These are phyloP conservation scores for Rhagologus leucostigma DNA, from an alignment of 2,113 vertebrate genomes.

Conservation along the genomic window DNA sequence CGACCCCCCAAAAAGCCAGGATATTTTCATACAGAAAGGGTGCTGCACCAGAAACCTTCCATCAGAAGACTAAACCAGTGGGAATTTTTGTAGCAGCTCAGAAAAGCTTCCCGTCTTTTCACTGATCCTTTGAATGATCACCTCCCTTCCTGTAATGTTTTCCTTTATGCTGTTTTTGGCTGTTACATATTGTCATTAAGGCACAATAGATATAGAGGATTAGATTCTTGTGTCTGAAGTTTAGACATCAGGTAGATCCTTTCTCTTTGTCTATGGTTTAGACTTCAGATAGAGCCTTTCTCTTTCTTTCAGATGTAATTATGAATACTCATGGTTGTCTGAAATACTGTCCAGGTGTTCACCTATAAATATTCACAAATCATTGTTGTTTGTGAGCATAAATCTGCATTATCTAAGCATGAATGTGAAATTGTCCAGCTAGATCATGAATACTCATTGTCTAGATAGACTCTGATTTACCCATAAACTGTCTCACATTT, in stretches of 20 bases:
- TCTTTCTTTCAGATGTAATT: background rate
- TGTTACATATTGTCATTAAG: background rate
- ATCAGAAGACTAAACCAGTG: background rate
- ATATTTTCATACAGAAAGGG: background rate
- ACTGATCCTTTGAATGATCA: background rate
- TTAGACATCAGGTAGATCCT: background rate
- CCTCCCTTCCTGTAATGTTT: background rate
- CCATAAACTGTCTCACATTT: constrained; percentile 5
- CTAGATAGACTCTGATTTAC: constrained; percentile 24
- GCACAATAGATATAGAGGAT: background rate
- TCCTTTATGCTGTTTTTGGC: background rate
- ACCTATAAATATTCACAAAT: constrained; percentile 61
- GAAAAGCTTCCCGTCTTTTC: background rate
- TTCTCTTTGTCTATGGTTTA: background rate
- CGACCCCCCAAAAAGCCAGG: fast-evolving
- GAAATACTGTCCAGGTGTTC: constrained; percentile 56
- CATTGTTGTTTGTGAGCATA: constrained; percentile 55
- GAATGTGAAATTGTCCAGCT: constrained; percentile 51
- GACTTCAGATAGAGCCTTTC: background rate
- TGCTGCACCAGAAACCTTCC: background rate
- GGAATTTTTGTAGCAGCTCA: background rate
- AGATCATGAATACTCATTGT: constrained; percentile 51
- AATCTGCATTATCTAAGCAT: constrained; percentile 48
- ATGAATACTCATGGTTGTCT: background rate
- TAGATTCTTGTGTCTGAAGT: background rate